phyloP scores from a whole-genome alignment of 2,888 invertebrate genomes.

The Orthosia incerta region DNA sequence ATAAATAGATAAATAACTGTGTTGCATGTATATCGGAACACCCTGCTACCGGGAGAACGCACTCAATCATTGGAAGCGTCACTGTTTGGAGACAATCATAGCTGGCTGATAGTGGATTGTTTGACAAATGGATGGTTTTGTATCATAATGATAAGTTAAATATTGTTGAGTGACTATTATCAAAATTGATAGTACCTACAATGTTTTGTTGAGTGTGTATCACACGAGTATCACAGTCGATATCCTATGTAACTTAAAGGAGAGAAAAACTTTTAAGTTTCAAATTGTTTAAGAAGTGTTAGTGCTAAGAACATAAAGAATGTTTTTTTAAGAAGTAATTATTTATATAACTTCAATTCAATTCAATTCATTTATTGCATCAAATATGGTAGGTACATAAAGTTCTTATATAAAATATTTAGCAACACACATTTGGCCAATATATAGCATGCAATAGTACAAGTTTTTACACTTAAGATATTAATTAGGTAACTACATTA shows the following conservation, averaged over 20 bases:
- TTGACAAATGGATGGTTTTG: background rate
- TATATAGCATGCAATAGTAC: no score
- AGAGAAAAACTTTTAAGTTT: background rate
- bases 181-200: slow-evolving; percentile 1
- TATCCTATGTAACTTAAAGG: background rate
- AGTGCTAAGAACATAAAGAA: no score
- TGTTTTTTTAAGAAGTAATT: no score
- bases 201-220: background rate
- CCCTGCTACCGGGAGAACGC: slow-evolving; percentile 20
- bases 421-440: no score
- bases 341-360: no score
- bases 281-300: background rate
- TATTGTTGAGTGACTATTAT: slow-evolving; percentile 1
- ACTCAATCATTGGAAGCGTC: slow-evolving; percentile 32
- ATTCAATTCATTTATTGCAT: no score
- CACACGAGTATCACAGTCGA: background rate
- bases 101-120: background rate
- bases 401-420: no score
- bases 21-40: slow-evolving; percentile 51
- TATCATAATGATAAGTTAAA: background rate
- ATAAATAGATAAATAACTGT: slow-evolving; percentile 64
- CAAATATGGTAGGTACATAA: no score
- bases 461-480: no score
- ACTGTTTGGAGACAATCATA: slow-evolving; percentile 1
- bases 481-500: no score